Conservation (phyloP, 2,113 vertebrate genomes). For the Pluvianellus socialis region DNA sequence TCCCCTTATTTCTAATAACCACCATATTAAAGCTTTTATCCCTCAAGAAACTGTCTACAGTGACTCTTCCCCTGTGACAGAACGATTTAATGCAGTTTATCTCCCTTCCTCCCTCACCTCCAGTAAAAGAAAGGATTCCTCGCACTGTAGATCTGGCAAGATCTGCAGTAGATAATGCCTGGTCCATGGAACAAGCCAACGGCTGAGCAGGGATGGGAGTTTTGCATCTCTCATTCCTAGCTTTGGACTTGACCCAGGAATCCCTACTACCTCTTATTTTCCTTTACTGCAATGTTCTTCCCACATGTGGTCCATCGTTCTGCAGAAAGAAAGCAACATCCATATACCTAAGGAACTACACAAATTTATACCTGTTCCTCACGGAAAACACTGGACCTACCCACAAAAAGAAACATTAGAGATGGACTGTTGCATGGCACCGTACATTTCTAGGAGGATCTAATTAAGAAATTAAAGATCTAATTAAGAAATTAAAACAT, state of each 20-base stretch:
- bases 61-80: not conserved
- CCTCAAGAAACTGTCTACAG: not conserved
- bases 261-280: not conserved
- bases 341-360: rapidly evolving
- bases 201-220: not conserved
- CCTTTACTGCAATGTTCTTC: not conserved
- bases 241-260: not conserved
- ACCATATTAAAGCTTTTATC: not conserved
- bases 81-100: not conserved
- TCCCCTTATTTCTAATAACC: not conserved
- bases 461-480: too few species aligned
- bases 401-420: not conserved
- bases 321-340: not conserved
- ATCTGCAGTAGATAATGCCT: not conserved
- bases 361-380: not conserved
- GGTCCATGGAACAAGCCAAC: not conserved
- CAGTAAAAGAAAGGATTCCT: not conserved
- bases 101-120: not conserved
- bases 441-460: not conserved
- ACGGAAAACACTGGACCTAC: not conserved
- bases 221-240: not conserved
- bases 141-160: not conserved
- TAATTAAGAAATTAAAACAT: not conserved
- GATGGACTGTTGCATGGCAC: not conserved
- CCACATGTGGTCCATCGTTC: rapidly evolving